Evolutionary conservation across 1,140 invertebrate species (phyloP).

Genomic region (Atta texana): DNA sequence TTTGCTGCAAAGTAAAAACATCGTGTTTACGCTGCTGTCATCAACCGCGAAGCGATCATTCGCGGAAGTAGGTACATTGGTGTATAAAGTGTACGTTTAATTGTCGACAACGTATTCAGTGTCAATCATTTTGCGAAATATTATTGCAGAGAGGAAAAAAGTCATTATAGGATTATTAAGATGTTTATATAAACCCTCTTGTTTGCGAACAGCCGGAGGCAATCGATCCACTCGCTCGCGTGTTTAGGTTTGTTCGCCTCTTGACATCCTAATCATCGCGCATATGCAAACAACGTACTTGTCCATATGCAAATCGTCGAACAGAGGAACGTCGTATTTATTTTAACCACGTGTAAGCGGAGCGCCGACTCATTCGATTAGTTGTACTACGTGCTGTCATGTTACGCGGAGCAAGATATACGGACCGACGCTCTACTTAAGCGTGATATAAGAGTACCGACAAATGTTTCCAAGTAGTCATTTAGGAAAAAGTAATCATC

Average conservation of each 20-base stretch:
- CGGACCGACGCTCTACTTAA: constrained; percentile 43
- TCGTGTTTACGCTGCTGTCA: constrained; percentile 53
- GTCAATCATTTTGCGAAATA: neutral
- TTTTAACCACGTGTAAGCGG: constrained; percentile 16
- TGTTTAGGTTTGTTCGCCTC: neutral
- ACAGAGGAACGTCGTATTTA: constrained; percentile 47
- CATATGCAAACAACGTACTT: neutral
- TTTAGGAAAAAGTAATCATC: constrained; percentile 39
- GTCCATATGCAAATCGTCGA: constrained; percentile 39
- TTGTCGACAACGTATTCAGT: constrained; percentile 30
- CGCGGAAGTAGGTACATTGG: neutral
- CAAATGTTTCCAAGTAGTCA: constrained; percentile 50
- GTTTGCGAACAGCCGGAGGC: neutral
- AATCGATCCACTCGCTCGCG: constrained; percentile 13
- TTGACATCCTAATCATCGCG: constrained; percentile 40
- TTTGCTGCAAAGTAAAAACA: constrained; percentile 41
- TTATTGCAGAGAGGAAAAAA: neutral
- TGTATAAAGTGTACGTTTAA: constrained; percentile 25
- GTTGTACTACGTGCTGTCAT: constrained; percentile 49
- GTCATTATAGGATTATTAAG: constrained; percentile 18
- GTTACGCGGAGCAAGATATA: constrained; percentile 23
- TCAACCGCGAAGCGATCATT: constrained; percentile 37
- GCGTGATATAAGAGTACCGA: constrained; percentile 30
- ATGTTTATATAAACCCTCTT: neutral
- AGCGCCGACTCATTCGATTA: constrained; percentile 56